Evolutionary conservation across 2,797 vertebrate genomes (phyloP), one percentile per base, ranked within the genome.

Genomic region (Phataginus tetradactyla): DNA sequence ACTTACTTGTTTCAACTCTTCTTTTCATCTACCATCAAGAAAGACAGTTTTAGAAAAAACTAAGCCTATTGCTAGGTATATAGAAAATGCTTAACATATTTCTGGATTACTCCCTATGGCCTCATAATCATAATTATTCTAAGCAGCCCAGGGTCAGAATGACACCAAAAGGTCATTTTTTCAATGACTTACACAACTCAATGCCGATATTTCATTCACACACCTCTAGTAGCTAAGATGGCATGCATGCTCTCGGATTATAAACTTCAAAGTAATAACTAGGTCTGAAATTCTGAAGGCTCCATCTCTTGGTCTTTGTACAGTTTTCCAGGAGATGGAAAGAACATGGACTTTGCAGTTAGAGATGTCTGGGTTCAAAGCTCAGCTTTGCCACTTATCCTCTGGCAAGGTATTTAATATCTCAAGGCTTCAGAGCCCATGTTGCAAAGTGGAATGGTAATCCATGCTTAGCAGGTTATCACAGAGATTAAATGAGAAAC

Each of bases 401-500:
- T 83, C 29, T 61, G 25, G 78, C 39, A 92, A 95, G 21, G 15
- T 75, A 72, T 34, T 69, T 61, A 83, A n/a, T 57, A 94, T 55
- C 68, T 94, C 51, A 69, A 32, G 25, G n/a, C 29, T 94, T 61
- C n/a, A 53, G 12, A 68, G 57, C 79, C 39, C 39, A 89, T 5
- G 72, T 3, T 83, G 64, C 39, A 68, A 77, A 90, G 64, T 32
- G 34, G 86, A 64, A 94, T 17, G 1, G 4, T 61, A 92, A 53
- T 75, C 39, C 20, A 81, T 4, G 34, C 17, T 51, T 68, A 79
- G 34, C 15, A 86, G 42, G 45, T 34, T 72, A 61, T 72, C 39
- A 55, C 39, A 42, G 95, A 81, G 79, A 95, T 57, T 51, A 91
- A 89, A 75, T 63, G 10, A 49, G 45, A 94, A 88, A 42, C 7